These are phyloP conservation scores for Gnatocerus cornutus DNA, from an alignment of 2,888 invertebrate genomes.

Conservation along the genomic window DNA sequence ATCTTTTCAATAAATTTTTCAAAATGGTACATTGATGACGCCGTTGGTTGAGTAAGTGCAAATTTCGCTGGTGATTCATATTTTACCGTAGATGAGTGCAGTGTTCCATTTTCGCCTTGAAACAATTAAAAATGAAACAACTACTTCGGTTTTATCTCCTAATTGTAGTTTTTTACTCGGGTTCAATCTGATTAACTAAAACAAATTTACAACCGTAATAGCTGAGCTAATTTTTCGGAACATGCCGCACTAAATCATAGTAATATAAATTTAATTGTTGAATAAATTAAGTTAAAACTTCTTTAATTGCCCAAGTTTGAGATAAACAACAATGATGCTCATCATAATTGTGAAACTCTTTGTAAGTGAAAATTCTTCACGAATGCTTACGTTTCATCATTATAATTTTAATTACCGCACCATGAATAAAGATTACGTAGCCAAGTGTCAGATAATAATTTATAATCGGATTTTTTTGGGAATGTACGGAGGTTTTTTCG, in stretches of 20 bases:
- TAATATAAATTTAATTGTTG: conserved; percentile 31
- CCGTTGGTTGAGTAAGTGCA: too few species aligned
- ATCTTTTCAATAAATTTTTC: background rate
- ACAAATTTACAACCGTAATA: conserved; percentile 12
- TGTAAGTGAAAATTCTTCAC: conserved; percentile 23
- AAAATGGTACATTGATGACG: conserved; percentile 7
- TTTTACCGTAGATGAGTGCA: background rate
- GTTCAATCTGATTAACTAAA: conserved; percentile 1
- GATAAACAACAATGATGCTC: conserved; percentile 23
- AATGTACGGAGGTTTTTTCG: background rate
- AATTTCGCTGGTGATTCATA: too few species aligned
- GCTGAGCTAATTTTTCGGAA: background rate
- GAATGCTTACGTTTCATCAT: conserved; percentile 13
- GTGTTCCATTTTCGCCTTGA: background rate
- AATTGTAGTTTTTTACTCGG: conserved; percentile 1
- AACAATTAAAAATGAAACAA: conserved; percentile 1
- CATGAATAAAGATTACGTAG: conserved; percentile 22
- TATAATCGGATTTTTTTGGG: background rate
- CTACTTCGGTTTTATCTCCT: conserved; percentile 12
- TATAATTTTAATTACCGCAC: conserved; percentile 21
- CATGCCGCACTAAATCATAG: background rate
- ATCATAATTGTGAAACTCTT: conserved; percentile 30
- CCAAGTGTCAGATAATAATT: conserved; percentile 14
- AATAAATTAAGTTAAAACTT: conserved; percentile 19
- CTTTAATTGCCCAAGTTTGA: conserved; percentile 20